These are phyloP conservation scores for Microctenopoma stevenorrisi DNA, from an alignment of 2,797 vertebrate species.

Conservation along the genomic window DNA sequence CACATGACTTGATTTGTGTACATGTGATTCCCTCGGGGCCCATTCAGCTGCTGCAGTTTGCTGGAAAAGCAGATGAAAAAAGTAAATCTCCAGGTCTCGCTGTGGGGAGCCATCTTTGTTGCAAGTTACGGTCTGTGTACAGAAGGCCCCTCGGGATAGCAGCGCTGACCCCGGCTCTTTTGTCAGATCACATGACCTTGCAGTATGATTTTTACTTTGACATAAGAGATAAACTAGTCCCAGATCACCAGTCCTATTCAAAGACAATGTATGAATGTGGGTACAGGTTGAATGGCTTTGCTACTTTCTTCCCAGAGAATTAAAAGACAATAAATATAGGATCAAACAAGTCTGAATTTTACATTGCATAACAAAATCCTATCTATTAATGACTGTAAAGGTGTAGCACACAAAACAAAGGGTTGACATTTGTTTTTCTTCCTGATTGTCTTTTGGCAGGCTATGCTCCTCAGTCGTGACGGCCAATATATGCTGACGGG, in stretches of 20 bases:
- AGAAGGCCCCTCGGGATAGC: constrained; percentile 46
- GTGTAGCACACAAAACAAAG: neutral
- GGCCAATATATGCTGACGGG: constrained; percentile 97
- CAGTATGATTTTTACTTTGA: constrained; percentile 54
- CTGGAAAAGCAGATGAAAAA: constrained; percentile 81
- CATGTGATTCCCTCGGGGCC: constrained; percentile 62
- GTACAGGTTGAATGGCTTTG: constrained; percentile 29
- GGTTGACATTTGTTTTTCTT: neutral
- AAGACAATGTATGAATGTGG: constrained; percentile 50
- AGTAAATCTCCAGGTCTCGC: constrained; percentile 80
- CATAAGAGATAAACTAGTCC: constrained; percentile 50
- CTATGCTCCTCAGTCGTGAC: constrained; percentile 93
- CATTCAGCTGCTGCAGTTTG: constrained; percentile 75
- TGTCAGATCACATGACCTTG: constrained; percentile 48
- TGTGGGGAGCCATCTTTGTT: constrained; percentile 77
- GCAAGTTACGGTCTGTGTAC: constrained; percentile 50
- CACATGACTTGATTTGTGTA: constrained; percentile 74
- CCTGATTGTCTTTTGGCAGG: constrained; percentile 73
- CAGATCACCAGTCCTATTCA: constrained; percentile 35
- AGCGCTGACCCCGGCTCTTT: constrained; percentile 49
- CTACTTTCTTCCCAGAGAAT: neutral
- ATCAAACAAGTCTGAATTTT: neutral
- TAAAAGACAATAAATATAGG: constrained; percentile 23
- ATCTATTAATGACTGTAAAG: neutral
- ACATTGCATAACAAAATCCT: neutral